Evolutionary conservation across 2,113 vertebrate species (phyloP), one percentile per base, ranked within the genome.

Genomic region (Poeciliopsis turrubarensis): DNA sequence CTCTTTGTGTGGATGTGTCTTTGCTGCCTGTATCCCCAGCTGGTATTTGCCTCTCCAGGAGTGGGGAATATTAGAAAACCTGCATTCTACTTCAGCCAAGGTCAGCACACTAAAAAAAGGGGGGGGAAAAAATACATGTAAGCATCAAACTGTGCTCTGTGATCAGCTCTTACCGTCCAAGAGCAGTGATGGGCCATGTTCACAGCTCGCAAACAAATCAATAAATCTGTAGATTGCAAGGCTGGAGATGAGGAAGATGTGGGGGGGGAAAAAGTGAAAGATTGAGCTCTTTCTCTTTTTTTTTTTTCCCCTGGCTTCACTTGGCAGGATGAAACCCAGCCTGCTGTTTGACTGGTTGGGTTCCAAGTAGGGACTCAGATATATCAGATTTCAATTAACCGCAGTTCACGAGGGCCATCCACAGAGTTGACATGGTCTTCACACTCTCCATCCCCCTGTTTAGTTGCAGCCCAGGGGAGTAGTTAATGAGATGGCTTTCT

Each of bases 321-420:
- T 89, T 86, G 79, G 82, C 86, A 84, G 57, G 61, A 84, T 91
- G 72, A 82, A 85, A 75, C 65, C n/a, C 22, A 73, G 77, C 86
- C 86, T 87, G 84, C 84, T 89, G 91, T 84, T 87, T 66, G 66
- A 81, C 81, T 87, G 84, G 86, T 83, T 63, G 72, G 73, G 41
- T 29, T 72, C 91, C 85, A 86, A 87, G 78, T 61, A 83, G 65
- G 65, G 76, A 87, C 87, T 86, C 83, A 78, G 82, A 89, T 89
- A 86, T 91, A 93, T 94, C 92, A 92, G 90, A 90, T 91, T 93
- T 91, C 92, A 92, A 92, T 93, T 91, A 93, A 89, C 68, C 84
- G 86, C 82, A 89, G 87, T 91, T 93, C 90, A 91, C 65, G 26
- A 86, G 85, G 87, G 85, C 87, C 75, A 69, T 90, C 77, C 84